Conservation (phyloP, 2,113 vertebrate genomes). For the Petromus typicus region DNA sequence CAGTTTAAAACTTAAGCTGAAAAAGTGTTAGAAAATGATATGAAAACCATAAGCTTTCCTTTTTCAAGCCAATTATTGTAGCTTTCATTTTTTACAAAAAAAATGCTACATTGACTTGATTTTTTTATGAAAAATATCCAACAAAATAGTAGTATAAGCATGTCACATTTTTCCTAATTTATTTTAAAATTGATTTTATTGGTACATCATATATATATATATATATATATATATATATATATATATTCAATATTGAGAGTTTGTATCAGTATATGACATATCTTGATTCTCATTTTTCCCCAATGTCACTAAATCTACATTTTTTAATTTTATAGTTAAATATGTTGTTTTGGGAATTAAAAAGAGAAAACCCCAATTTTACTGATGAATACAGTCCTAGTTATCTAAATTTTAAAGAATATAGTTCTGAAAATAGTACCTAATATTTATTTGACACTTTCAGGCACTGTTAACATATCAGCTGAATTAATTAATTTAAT, state of each 20-base stretch:
- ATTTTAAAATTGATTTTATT: no score
- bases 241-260: no score
- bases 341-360: not conserved
- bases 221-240: no score
- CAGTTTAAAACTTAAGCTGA: not conserved
- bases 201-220: no score
- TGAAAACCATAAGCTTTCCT: not conserved
- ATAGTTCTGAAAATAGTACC: slow-evolving; percentile 40
- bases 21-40: not conserved
- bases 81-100: not conserved
- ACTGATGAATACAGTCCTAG: not conserved
- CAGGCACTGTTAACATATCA: slow-evolving; percentile 12
- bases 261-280: no score
- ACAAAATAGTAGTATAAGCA: not conserved
- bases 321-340: not conserved
- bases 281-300: no score
- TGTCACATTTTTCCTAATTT: not conserved
- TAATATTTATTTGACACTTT: slow-evolving; percentile 46
- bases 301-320: not conserved
- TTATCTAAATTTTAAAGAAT: slow-evolving; percentile 31
- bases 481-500: slow-evolving; percentile 64
- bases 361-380: not conserved
- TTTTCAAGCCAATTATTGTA: not conserved
- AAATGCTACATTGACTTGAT: not conserved
- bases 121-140: not conserved